A percentile compares a stretch with the other conserved stretches of the same genome.
phyloP scores from a whole-genome alignment of 2,113 vertebrate species.

The Hylia prasina region DNA sequence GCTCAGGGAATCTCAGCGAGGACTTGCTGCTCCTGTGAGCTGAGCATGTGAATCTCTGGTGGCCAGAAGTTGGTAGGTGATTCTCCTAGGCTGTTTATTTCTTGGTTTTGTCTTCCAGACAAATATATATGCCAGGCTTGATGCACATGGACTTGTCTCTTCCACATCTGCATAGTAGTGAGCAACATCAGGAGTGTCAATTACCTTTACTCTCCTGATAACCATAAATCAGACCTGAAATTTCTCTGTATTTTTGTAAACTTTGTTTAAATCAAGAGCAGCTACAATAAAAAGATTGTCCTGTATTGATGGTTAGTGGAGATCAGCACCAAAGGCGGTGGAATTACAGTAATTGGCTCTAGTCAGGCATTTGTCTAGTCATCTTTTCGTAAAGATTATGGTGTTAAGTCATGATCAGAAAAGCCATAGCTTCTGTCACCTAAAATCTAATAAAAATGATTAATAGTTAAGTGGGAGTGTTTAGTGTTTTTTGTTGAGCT shows the following conservation, averaged over 20 bases:
- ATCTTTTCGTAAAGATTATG: not conserved
- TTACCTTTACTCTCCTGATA: not conserved
- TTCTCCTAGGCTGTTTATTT: not conserved
- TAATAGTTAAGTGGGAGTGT: not conserved
- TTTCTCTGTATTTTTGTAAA: not conserved
- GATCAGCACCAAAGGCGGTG: not conserved
- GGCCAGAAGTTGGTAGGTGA: not conserved
- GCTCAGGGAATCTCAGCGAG: not conserved
- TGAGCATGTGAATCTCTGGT: not conserved
- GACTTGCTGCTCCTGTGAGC: not conserved
- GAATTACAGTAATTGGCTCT: not conserved
- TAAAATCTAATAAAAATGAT: not conserved
- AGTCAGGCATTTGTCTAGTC: not conserved
- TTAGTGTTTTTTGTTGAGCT: not conserved
- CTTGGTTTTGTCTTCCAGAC: not conserved
- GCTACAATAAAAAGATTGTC: not conserved
- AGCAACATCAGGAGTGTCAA: not conserved
- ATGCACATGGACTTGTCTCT: rapidly evolving
- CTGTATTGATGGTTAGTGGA: not conserved
- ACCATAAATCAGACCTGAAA: not conserved
- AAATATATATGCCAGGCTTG: not conserved
- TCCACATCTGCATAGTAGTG: not conserved
- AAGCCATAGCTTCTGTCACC: not conserved
- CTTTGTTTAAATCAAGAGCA: not conserved
- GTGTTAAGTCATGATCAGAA: not conserved